Evolutionary conservation across 2,888 invertebrate species (phyloP).

Genomic region (Yponomeuta evonymella): DNA sequence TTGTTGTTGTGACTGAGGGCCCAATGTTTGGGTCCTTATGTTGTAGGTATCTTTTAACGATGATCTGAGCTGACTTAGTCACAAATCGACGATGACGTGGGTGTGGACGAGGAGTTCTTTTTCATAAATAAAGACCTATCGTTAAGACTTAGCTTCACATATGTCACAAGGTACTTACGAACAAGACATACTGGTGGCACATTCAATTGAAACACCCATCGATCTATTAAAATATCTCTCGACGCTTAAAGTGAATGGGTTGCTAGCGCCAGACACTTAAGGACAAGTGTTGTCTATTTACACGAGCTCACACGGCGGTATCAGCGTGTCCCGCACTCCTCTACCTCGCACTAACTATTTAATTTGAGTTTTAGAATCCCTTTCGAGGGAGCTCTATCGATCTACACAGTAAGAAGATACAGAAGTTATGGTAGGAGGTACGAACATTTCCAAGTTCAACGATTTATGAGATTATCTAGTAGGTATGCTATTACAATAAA

Average conservation of each 20-base stretch:
- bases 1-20: constrained; percentile 25
- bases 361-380: not conserved
- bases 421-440: not conserved
- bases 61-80: too few relatives aligned
- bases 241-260: not conserved
- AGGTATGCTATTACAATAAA: too few relatives aligned
- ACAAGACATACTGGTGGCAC: not conserved
- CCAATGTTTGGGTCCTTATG: not conserved
- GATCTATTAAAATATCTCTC: not conserved
- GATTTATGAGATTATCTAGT: too few relatives aligned
- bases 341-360: not conserved
- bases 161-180: too few relatives aligned
- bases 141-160: too few relatives aligned
- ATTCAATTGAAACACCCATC: not conserved
- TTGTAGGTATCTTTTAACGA: not conserved
- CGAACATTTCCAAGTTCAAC: not conserved
- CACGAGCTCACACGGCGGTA: not conserved
- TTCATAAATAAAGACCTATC: too few relatives aligned
- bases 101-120: too few relatives aligned
- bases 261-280: not conserved
- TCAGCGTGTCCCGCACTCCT: not conserved
- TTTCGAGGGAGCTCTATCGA: not conserved
- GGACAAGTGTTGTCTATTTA: not conserved
- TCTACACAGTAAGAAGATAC: constrained; percentile 28
- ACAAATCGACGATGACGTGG: too few relatives aligned